phyloP scores from a whole-genome alignment of 2,888 invertebrate genomes.

The Nephrocerus scutellatus region DNA sequence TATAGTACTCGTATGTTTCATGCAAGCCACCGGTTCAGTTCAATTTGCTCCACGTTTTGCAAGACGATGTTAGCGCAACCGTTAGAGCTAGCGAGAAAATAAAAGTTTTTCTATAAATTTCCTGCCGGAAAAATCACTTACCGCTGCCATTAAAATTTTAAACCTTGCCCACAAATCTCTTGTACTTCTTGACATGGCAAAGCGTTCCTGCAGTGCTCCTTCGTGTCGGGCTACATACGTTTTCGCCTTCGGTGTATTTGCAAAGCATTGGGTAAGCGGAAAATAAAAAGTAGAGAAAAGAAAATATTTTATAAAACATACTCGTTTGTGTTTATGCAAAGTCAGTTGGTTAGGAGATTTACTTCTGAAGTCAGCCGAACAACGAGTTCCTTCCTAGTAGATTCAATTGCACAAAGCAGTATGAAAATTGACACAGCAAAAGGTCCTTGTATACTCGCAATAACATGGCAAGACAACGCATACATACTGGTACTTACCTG shows the following conservation, averaged over 20 bases:
- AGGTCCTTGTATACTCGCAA: slow-evolving; percentile 11
- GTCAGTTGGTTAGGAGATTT: slow-evolving; percentile 2
- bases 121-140: slow-evolving; percentile 48
- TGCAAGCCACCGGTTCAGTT: no score
- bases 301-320: background rate
- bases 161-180: slow-evolving; percentile 77
- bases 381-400: no score
- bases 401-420: slow-evolving; percentile 3
- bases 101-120: background rate
- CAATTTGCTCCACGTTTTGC: no score
- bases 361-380: slow-evolving; percentile 1
- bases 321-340: background rate
- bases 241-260: slow-evolving; percentile 59
- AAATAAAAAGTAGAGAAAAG: slow-evolving; percentile 12
- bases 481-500: slow-evolving; percentile 51
- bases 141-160: slow-evolving; percentile 72
- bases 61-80: background rate
- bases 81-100: background rate
- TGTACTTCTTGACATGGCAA: slow-evolving; percentile 83
- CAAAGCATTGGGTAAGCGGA: slow-evolving; percentile 12
- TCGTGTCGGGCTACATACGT: slow-evolving; percentile 82
- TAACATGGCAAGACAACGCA: background rate
- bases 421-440: slow-evolving; percentile 5
- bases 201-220: slow-evolving; percentile 78
- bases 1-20: no score